Percentiles rank a stretch among this genome's conserved stretches.
These are phyloP conservation scores for Agonopterix alstromeriana DNA, from an alignment of 2,888 invertebrate genomes.

Conservation along the genomic window DNA sequence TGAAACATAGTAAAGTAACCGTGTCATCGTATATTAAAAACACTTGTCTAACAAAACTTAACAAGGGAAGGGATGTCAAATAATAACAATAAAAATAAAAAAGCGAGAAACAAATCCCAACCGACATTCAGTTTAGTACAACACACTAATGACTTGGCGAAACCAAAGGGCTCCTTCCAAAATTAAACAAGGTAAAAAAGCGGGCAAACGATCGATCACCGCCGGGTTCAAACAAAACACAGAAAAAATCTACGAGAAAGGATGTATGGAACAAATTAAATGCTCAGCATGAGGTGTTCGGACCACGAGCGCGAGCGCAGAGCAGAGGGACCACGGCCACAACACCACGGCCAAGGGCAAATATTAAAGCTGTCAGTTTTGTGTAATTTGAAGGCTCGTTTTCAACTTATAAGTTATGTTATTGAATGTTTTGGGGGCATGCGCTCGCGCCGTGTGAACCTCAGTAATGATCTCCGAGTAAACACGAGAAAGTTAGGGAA, in stretches of 20 bases:
- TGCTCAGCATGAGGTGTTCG: slow-evolving; percentile 68
- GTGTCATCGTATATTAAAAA: no score
- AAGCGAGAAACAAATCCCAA: slow-evolving; percentile 34
- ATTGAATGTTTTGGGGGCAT: slow-evolving; percentile 63
- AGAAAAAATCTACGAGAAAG: slow-evolving; percentile 64
- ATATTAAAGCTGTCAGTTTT: slow-evolving; percentile 74
- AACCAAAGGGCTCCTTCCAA: slow-evolving; percentile 61
- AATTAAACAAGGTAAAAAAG: slow-evolving; percentile 72
- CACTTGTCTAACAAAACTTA: slow-evolving; percentile 4
- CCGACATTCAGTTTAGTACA: slow-evolving; percentile 11
- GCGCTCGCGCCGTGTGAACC: slow-evolving; percentile 44
- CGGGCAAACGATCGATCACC: slow-evolving; percentile 70
- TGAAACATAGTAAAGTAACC: no score
- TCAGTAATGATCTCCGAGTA: slow-evolving; percentile 41
- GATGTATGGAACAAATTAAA: slow-evolving; percentile 75
- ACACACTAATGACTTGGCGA: slow-evolving; percentile 70
- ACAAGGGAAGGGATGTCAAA: slow-evolving; percentile 38
- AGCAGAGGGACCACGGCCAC: slow-evolving; percentile 20
- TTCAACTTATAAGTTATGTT: slow-evolving; percentile 69
- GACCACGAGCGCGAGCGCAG: not conserved
- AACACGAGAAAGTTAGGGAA: slow-evolving; percentile 40
- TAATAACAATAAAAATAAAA: slow-evolving; percentile 41
- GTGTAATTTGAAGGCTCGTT: slow-evolving; percentile 69
- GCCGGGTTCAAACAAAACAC: slow-evolving; percentile 63
- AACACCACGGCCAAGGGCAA: slow-evolving; percentile 51